Conservation (phyloP, 2,888 invertebrate species). For the Trichogramma dendrolimi region DNA sequence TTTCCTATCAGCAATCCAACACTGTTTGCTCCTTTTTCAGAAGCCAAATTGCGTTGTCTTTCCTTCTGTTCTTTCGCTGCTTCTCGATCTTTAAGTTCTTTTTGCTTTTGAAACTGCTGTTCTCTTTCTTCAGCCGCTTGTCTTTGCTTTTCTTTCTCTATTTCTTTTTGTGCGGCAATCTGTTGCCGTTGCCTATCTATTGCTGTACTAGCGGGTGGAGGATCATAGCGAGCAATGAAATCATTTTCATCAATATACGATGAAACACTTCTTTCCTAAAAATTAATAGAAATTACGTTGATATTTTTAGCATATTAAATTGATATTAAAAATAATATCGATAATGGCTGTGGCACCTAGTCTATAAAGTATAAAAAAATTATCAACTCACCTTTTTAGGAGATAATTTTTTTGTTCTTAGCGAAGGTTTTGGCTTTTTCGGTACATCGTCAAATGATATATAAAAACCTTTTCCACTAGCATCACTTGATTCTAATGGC, state of each 20-base stretch:
- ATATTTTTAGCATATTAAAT: neutral
- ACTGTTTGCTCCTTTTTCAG: constrained; percentile 39
- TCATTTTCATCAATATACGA: constrained; percentile 46
- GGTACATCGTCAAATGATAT: constrained; percentile 88
- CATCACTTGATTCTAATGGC: constrained; percentile 53
- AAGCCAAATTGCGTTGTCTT: constrained; percentile 38
- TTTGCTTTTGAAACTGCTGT: constrained; percentile 40
- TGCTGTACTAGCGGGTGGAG: constrained; percentile 34
- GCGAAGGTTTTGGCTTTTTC: constrained; percentile 83
- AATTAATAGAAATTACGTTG: neutral
- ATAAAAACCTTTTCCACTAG: constrained; percentile 79
- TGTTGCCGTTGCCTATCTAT: constrained; percentile 50
- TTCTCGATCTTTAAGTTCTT: constrained; percentile 45
- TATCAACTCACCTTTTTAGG: constrained; percentile 66
- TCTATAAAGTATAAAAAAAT: neutral
- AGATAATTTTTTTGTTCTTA: constrained; percentile 70
- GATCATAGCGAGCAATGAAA: constrained; percentile 41
- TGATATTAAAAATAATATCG: neutral
- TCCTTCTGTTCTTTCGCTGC: constrained; percentile 48
- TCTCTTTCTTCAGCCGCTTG: constrained; percentile 41
- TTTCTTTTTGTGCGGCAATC: constrained; percentile 51
- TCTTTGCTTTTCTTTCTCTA: constrained; percentile 46
- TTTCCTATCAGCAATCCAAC: constrained; percentile 66
- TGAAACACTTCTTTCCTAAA: constrained; percentile 43
- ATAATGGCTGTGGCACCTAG: neutral